Base-by-base conservation (phyloP, 2,113 vertebrate species). In the Siniperca chuatsi region DNA sequence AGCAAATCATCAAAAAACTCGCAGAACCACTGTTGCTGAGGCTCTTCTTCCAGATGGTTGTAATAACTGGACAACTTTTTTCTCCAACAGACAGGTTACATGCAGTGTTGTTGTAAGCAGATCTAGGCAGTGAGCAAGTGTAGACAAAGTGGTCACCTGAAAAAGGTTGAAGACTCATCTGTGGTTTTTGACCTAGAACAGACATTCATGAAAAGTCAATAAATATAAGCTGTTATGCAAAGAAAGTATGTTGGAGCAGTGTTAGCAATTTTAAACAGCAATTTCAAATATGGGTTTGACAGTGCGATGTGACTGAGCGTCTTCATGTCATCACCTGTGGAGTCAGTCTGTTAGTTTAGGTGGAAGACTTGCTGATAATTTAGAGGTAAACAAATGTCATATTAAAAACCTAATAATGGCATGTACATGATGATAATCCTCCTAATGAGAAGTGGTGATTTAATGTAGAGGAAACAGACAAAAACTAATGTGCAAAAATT, bases 41-140 rank as follows among this genome's bases (percentile, higher is more conserved):
- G 1, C 3, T 13, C 0, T 78, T 18, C 16, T 0, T 29, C 12
- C 0, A 0, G 4, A 29, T 4, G 10, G 16, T 0, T 65, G 21
- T 58, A 70, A 0, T 0, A 1, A 44, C 33, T 70, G 79, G 0
- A 68, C 0, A 11, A 46, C 8, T 69, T 18, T 1, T 12, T 72
- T 78, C 58, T 81, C 84, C 87, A 87, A 89, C 66, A 69, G 71
- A 87, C 55, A 89, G 81, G 52, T 84, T 66, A 79, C 84, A 87
- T 23, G 0, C 70, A 0, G 50, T 42, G 1, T 25, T 5, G 6
- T 8, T 0, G 40, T 75, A 13, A 21, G 57, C 73, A 75, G 78
- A 71, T 78, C 35, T 78, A 78, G 74, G 68, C 58, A 88, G 54
- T 40, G 8, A 25, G 48, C 81, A 79, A 44, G 0, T 5, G 0